Evolutionary conservation across 1,140 invertebrate genomes (phyloP), one percentile per base, ranked within the genome.

Genomic region (Panagrolaimus sp.): DNA sequence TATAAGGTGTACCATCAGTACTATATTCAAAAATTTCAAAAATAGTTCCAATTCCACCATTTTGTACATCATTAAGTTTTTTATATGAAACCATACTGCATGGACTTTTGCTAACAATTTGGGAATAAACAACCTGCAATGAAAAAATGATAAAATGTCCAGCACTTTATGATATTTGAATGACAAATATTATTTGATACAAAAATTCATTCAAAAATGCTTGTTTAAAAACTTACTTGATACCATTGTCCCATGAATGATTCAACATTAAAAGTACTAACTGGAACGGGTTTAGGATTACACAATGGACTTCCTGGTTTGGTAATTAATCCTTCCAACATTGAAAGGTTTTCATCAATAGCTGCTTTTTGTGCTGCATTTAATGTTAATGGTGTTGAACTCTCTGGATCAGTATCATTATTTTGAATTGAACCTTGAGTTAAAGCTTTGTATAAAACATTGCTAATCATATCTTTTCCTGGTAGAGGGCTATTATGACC

Each of bases 221-320:
- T n/a, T n/a, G n/a, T n/a, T n/a, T n/a, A n/a, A n/a, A n/a, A n/a
- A 7, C 65, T 16, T 20, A 74, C 72, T 73, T 80, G 78, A 66
- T 80, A 81, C 78, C 78, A 80, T 65, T 80, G 79, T 42, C 78
- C 80, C 79, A 83, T 83, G 44, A 82, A 83, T 23, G 78, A 72
- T 47, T 82, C 76, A 11, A 82, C 42, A 31, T 81, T 74, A 62
- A 82, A 80, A 11, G 78, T 74, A 13, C 31, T 61, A 42, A 82
- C 77, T 9, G 80, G 77, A 11, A 67, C 71, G 44, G 80, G 80
- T 57, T 82, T 82, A 1, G 78, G 77, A 25, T 79, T 82, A 64
- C 80, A 82, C 11, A 82, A 68, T 23, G 80, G 80, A 65, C 75
- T 79, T 16, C 67, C 72, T 43, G 81, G 81, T 53, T 82, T 80